Conservation (phyloP, 2,113 vertebrate species). For the Vulpes ferrilata region DNA sequence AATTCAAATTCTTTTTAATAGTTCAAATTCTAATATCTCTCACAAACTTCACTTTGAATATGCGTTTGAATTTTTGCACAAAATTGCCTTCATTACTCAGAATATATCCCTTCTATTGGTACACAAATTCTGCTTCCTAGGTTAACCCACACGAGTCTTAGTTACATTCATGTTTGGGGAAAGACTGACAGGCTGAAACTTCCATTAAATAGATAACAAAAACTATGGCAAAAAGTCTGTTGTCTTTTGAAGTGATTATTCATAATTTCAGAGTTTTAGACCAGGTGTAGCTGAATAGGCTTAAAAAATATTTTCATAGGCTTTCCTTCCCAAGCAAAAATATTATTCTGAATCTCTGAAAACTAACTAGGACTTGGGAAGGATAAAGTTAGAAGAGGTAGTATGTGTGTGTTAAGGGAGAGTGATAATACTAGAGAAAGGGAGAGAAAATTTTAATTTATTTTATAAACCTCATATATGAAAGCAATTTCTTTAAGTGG, state of each 20-base stretch:
- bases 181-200: not conserved
- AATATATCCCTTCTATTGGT: not conserved
- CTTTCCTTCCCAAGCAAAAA: not conserved
- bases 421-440: not conserved
- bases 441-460: not conserved
- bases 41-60: not conserved
- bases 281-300: not conserved
- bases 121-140: not conserved
- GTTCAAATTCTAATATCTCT: not conserved
- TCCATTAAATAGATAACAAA: not conserved
- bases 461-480: not conserved
- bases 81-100: not conserved
- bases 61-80: not conserved
- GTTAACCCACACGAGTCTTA: not conserved
- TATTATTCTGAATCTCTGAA: not conserved
- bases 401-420: not conserved
- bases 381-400: not conserved
- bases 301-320: not conserved
- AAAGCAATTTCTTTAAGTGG: slow-evolving; percentile 18
- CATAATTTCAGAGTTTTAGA: not conserved
- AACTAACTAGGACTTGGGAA: not conserved
- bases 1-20: not conserved
- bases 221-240: not conserved
- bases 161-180: not conserved
- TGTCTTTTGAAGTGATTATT: not conserved